Evolutionary conservation across 2,888 invertebrate species (phyloP), one percentile per base, ranked within the genome.

Genomic region (Entomobrya proxima): DNA sequence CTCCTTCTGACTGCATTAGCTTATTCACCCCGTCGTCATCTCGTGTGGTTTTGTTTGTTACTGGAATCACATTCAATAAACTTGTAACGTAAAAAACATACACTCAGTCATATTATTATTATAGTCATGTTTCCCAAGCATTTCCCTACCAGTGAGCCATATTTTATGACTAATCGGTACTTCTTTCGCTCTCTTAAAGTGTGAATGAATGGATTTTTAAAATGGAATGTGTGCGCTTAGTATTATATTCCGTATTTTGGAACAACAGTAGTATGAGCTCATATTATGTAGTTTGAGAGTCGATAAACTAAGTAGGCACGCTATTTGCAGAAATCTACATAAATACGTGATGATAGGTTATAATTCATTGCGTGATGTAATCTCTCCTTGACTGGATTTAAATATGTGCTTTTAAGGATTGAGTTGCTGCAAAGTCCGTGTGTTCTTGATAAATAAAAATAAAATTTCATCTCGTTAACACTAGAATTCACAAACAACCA

Each of bases 291-390:
- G 27, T 55, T 3, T 55, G 11, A 55, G 55, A 44, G 35, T 35
- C 7, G 44, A 44, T 18, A 52, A 40, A 21, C 32, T 35, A 50
- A 27, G 72, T 74, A 69, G 55, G 55, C 30, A 72, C 44, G 80
- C 13, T 58, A 58, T 78, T 84, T 84, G 84, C 78, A 64, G 84
- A 84, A 84, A 52, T 58, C 35, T 30, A 72, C 61, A 64, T 72
- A 85, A 85, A 72, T 85, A 85, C 47, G 85, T 79, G 85, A 85
- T 78, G 85, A 85, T 67, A 76, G 85, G 85, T 79, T 79, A 85
- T 85, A 79, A 72, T 74, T 85, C 85, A 85, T 85, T n/a, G n/a
- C 74, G 32, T 61, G 50, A 47, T 35, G 52, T 85, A 85, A 78
- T 78, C 79, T 64, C 61, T 72, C 74, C 79, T 79, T 64, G 47